Evolutionary conservation across 2,888 invertebrate species (phyloP), one percentile per base, ranked within the genome.

Genomic region (Stictocephala bisonia): DNA sequence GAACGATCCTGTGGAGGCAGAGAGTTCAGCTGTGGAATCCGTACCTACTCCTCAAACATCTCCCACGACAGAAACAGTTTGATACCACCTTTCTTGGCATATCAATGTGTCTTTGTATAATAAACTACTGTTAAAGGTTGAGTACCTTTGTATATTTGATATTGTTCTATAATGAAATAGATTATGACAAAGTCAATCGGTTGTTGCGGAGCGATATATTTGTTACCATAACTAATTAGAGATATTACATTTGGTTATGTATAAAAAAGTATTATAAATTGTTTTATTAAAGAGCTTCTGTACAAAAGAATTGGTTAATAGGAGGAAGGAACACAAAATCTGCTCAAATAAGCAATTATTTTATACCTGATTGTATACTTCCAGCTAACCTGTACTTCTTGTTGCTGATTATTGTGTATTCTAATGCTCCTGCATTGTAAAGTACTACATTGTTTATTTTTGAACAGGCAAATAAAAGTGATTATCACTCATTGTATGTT

Each of bases 271-370:
- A 44, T 64, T 26, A 64, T 64, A 64, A 64, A 64, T 64, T 64
- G 64, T 64, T 64, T 64, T 64, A 64, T 64, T 44, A 26, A 35
- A 64, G 64, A 64, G 64, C 64, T 64, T 64, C 64, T 64, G 64
- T 64, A 64, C 44, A 64, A 40, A 60, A 40, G 22, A 44, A 40
- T 64, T 24, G 64, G 27, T 64, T 60, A 44, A 64, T 64, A 64
- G 64, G 60, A 27, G 44, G 15, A 44, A 60, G 18, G 60, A 40
- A 44, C 64, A 64, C 64, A 64, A 64, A 64, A 24, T 64, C 26
- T 64, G 64, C 64, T 64, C 64, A 64, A 64, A 64, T 44, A 44
- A n/a, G 44, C 64, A 64, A 40, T 64, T 44, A 44, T 64, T 64
- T 64, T 64, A 26, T 64, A 64, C 44, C 64, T 64, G 26, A n/a